Evolutionary conservation across 2,113 vertebrate species (phyloP), one percentile per base, ranked within the genome.

Genomic region (Nannospalax galili): DNA sequence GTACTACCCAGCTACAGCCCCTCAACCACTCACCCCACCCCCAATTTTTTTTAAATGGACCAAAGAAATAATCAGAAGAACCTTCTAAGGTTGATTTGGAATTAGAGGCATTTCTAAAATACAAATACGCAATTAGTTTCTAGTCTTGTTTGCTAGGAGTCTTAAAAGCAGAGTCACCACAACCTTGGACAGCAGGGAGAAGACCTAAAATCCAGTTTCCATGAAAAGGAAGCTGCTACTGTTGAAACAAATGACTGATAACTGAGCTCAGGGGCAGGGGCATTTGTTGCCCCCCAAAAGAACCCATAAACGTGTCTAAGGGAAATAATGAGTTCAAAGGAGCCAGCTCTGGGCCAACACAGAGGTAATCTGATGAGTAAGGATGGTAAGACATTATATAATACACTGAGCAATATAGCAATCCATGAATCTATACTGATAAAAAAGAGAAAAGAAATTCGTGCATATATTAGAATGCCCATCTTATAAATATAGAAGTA

Each of bases 21-120:
- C 40, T 37, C 8, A 22, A 4, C 58, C 58, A 15, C 58, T 4
- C 60, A 40, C 19, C 42, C 6, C 48, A 6, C 48, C 48, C 48
- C 11, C 48, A 52, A 52, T 7, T 52, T 52, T 52, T 52, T 52
- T 52, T 73, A 37, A 97, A 75, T 24, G 8, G 19, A 42, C 45
- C 37, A 28, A 85, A 24, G 7, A 24, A 75, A 74, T 32, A 73
- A 28, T 85, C 95, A 92, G 40, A 96, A 88, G 35, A 92, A 65
- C 20, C 3, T 20, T 65, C 2, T 84, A 14, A 24, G 4, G 52
- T 2, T 93, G 79, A 93, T 67, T 52, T 77, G 30, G 45, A 96
- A 93, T 69, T 67, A 6, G 7, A 92, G 48, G 7, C 69, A 88
- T 90, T 95, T 93, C n/a, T 86, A 78, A 80, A 32, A 91, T 35